Evolutionary conservation across 1,140 invertebrate species (phyloP).

Genomic region (Zeugodacus cucurbitae): DNA sequence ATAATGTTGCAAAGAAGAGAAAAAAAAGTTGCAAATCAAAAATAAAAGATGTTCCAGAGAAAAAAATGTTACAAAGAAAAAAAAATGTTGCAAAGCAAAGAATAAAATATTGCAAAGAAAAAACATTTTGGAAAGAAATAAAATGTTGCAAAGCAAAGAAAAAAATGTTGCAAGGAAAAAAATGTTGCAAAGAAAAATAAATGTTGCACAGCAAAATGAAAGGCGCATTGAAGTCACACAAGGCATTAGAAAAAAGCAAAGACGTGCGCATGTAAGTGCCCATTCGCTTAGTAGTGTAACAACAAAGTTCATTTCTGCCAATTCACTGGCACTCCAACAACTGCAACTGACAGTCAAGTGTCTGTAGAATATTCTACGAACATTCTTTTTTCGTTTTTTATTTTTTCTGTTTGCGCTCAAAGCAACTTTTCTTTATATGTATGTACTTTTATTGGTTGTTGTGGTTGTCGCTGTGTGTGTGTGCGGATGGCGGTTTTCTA

Average conservation of each 20-base stretch:
- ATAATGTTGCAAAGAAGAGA: too few species aligned
- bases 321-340: not conserved
- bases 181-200: not conserved
- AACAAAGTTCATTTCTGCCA: conserved; percentile 5
- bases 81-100: not conserved
- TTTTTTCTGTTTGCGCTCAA: not conserved
- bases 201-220: too few species aligned
- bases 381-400: too few species aligned
- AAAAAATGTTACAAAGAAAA: not conserved
- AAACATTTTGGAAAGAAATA: too few species aligned
- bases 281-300: not conserved
- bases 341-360: conserved; percentile 8
- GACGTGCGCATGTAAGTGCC: not conserved
- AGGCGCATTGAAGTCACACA: not conserved
- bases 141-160: too few species aligned
- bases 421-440: not conserved
- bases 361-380: not conserved
- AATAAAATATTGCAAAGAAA: not conserved
- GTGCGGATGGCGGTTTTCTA: not conserved
- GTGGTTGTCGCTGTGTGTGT: not conserved
- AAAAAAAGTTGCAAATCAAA: too few species aligned
- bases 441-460: not conserved
- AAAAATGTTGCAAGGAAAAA: too few species aligned
- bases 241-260: not conserved
- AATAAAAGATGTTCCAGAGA: too few species aligned